A percentile compares a stretch with the other conserved stretches of the same genome.
These are phyloP conservation scores for Scolopax rusticola DNA, from an alignment of 2,797 vertebrate genomes.

Conservation along the genomic window DNA sequence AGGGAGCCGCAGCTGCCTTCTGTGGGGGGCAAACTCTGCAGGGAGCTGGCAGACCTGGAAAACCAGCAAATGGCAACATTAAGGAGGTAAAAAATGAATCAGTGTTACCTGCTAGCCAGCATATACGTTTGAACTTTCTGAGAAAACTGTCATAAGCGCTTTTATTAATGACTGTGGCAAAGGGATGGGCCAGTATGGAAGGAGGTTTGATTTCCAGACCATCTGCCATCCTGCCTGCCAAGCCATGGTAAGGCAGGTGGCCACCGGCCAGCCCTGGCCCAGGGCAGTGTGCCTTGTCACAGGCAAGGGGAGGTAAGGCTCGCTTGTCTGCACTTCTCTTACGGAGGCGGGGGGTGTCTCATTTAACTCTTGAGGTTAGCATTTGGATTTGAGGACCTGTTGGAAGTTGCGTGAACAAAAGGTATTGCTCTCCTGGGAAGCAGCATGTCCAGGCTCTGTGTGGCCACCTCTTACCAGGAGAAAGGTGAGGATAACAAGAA, in stretches of 20 bases:
- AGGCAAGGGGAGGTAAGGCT: not conserved
- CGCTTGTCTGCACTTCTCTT: accelerated
- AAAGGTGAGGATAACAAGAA: not conserved
- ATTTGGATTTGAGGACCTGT: not conserved
- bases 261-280: not conserved
- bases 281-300: not conserved
- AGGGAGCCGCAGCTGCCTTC: not conserved
- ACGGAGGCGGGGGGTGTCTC: not conserved
- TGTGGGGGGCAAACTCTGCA: not conserved
- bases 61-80: not conserved
- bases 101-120: not conserved
- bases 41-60: not conserved
- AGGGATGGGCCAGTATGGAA: not conserved
- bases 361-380: not conserved
- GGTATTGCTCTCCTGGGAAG: not conserved
- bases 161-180: not conserved
- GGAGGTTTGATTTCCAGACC: not conserved
- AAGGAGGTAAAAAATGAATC: not conserved
- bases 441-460: not conserved
- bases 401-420: not conserved
- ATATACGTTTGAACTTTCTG: not conserved
- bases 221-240: not conserved
- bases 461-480: not conserved
- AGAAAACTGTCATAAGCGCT: not conserved
- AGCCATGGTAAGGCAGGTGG: not conserved